Evolutionary conservation across 2,113 vertebrate genomes (phyloP).

Genomic region (Dasyurus viverrinus): DNA sequence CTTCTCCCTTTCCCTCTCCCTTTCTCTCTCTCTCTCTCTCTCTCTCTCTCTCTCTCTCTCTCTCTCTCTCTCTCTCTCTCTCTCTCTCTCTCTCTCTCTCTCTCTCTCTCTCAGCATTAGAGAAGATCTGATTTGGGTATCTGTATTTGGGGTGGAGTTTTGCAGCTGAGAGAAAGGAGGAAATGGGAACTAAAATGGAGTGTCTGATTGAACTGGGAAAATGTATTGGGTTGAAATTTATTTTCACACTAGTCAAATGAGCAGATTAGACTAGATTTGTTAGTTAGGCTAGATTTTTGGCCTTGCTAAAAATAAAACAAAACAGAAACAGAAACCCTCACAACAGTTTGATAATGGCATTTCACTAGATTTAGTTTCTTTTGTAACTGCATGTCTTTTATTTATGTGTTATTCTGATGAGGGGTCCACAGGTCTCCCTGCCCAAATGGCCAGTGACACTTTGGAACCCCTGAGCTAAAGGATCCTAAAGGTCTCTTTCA

Average conservation of each 20-base stretch:
- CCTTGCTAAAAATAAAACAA: neutral
- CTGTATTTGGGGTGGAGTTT: neutral
- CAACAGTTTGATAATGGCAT: neutral
- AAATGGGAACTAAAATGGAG: neutral
- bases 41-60: too few species aligned
- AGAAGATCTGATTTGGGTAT: neutral
- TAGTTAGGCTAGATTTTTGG: neutral
- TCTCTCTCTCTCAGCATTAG: neutral
- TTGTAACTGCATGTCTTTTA: neutral
- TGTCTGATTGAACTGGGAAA: neutral
- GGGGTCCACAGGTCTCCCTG: neutral
- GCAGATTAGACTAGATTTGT: neutral
- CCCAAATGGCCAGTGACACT: neutral
- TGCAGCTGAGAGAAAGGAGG: neutral
- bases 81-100: too few species aligned
- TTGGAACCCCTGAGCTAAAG: neutral
- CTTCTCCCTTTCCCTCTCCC: too few species aligned
- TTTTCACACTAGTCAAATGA: neutral
- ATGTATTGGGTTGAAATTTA: neutral
- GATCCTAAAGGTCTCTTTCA: neutral
- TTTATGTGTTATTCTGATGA: neutral
- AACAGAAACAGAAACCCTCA: neutral
- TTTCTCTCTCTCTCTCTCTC: too few species aligned
- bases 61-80: too few species aligned
- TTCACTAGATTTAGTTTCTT: neutral